These are phyloP conservation scores for Murina feae DNA, from an alignment of 2,113 vertebrate species.

Conservation along the genomic window DNA sequence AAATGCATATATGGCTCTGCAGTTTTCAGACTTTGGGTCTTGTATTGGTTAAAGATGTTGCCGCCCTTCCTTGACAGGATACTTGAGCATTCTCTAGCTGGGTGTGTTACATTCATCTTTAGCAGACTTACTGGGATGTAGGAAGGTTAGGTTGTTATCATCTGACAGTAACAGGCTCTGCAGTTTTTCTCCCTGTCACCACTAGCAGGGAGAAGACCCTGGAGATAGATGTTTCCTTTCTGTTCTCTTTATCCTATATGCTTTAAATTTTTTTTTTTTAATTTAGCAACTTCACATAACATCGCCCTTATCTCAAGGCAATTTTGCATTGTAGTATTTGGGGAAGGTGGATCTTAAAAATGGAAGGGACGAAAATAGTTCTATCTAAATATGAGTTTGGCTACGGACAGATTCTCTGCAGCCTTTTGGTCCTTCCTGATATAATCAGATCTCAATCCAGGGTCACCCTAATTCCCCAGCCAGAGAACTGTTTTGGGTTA, in stretches of 20 bases:
- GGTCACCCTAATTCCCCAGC: not conserved
- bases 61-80: not conserved
- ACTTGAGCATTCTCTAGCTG: slow-evolving; percentile 29
- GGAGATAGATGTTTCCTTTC: not conserved
- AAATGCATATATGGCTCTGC: not conserved
- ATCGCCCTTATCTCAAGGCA: not conserved
- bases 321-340: not conserved
- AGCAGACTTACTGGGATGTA: not conserved
- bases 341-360: not conserved
- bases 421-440: not conserved
- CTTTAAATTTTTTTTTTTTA: not conserved
- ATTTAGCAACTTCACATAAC: not conserved
- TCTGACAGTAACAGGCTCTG: not conserved
- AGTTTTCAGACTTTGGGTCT: not conserved
- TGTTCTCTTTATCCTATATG: not conserved
- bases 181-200: not conserved
- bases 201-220: not conserved
- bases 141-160: slow-evolving; percentile 32
- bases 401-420: not conserved
- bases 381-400: not conserved
- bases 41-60: slow-evolving; percentile 8
- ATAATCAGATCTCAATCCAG: not conserved
- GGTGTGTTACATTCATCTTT: slow-evolving; percentile 21
- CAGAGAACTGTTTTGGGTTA: not conserved
- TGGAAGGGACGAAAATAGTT: not conserved